These are phyloP conservation scores for Platycnemis pennipes DNA, from an alignment of 2,888 invertebrate species.

Conservation along the genomic window DNA sequence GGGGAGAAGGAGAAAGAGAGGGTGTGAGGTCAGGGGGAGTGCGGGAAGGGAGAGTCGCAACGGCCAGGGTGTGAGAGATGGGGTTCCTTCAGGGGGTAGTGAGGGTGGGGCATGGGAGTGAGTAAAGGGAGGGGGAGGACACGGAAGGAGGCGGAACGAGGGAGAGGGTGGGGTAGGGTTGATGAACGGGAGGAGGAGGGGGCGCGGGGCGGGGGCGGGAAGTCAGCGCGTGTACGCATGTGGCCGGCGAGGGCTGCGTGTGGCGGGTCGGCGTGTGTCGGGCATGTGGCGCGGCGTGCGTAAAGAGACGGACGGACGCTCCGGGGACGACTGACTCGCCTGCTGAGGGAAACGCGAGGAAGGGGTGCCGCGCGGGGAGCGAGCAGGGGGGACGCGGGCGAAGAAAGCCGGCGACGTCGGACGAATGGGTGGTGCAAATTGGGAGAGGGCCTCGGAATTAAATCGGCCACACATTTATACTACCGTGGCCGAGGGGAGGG, in stretches of 20 bases:
- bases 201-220: neutral
- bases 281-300: neutral
- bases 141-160: neutral
- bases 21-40: neutral
- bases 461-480: neutral
- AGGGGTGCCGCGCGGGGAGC: neutral
- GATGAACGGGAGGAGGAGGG: slow-evolving; percentile 13
- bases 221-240: slow-evolving; percentile 47
- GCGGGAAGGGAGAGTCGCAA: neutral
- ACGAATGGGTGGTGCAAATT: neutral
- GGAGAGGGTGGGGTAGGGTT: neutral
- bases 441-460: neutral
- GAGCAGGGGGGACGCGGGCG: neutral
- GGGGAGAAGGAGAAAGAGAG: neutral
- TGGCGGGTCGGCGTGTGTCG: neutral
- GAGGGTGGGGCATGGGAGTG: neutral
- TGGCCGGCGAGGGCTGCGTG: neutral
- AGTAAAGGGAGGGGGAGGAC: neutral
- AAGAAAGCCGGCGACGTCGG: neutral
- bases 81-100: neutral
- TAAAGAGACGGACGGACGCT: neutral
- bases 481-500: too few relatives aligned
- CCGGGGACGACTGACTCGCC: neutral
- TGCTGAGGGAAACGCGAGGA: neutral
- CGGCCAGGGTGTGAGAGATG: neutral